These are phyloP conservation scores for Lordiphosa andalusiaca DNA, from an alignment of 2,888 invertebrate genomes.

Conservation along the genomic window DNA sequence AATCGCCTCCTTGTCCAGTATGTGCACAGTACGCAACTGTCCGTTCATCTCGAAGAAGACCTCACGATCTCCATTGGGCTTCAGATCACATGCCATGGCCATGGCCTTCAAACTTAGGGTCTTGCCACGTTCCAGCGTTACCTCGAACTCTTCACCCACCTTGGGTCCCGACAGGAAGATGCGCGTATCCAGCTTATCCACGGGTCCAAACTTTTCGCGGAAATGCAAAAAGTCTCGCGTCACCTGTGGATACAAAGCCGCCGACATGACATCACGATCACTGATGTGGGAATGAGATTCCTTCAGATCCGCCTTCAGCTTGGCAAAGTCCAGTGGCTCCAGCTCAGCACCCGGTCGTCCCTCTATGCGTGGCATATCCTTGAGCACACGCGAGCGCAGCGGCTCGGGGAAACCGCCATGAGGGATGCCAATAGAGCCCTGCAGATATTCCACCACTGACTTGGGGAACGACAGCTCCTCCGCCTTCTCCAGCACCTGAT, in stretches of 20 bases:
- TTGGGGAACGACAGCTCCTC: conserved; percentile 98
- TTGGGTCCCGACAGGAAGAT: conserved; percentile 97
- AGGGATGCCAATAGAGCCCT: conserved; percentile 96
- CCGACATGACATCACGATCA: conserved; percentile 96
- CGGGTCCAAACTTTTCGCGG: conserved; percentile 93
- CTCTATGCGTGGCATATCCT: conserved; percentile 91
- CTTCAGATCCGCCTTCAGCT: conserved; percentile 87
- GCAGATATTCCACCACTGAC: conserved; percentile 98
- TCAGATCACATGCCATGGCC: conserved; percentile 95
- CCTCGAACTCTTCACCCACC: conserved; percentile 91
- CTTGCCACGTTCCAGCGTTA: conserved; percentile 97
- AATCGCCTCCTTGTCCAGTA: conserved; percentile 92
- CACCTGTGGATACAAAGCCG: conserved; percentile 97
- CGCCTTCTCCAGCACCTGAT: conserved; percentile 91
- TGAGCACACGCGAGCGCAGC: conserved; percentile 87
- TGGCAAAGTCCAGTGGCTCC: conserved; percentile 91
- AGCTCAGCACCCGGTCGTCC: conserved; percentile 95
- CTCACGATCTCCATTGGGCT: conserved; percentile 94
- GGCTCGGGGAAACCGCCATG: conserved; percentile 99
- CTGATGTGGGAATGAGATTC: conserved; percentile 86
- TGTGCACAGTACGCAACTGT: conserved; percentile 95
- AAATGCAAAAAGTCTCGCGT: conserved; percentile 94
- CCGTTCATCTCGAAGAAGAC: conserved; percentile 99
- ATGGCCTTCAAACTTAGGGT: conserved; percentile 96
- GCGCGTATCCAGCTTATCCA: conserved; percentile 96